A percentile compares a stretch with the other conserved stretches of the same genome.
These are phyloP conservation scores for Halesus radiatus DNA, from an alignment of 1,140 invertebrate genomes.

Conservation along the genomic window DNA sequence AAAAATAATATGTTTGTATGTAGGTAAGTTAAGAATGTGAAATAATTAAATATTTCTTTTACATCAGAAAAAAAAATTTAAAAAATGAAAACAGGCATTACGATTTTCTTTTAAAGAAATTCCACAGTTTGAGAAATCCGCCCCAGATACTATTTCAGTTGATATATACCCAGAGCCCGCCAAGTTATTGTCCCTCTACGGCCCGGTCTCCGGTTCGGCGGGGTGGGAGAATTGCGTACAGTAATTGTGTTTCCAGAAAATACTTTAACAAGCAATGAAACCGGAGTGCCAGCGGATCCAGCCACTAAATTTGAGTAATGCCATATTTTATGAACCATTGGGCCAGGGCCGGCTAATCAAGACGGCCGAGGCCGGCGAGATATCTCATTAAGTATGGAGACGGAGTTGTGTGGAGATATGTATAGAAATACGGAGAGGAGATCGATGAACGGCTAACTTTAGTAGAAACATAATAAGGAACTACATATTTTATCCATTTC, in stretches of 20 bases:
- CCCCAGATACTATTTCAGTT: no score
- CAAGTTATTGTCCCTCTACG: not conserved
- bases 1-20: no score
- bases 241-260: conserved; percentile 16
- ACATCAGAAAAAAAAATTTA: no score
- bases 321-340: conserved; percentile 23
- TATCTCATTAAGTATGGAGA: conserved; percentile 14
- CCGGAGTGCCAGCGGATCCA: conserved; percentile 3
- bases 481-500: no score
- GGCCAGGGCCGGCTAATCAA: conserved; percentile 3
- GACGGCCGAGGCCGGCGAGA: not conserved
- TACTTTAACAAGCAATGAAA: conserved; percentile 18
- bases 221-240: not conserved
- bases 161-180: not conserved
- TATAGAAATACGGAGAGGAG: not conserved
- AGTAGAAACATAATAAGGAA: no score
- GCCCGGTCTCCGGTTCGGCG: not conserved
- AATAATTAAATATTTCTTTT: no score
- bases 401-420: not conserved
- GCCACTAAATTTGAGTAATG: conserved; percentile 19
- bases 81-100: no score
- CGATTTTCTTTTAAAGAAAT: no score
- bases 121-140: no score
- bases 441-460: not conserved
- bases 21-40: no score